These are phyloP conservation scores for Schlechtendalia chinensis DNA, from an alignment of 1,140 invertebrate species.

Conservation along the genomic window DNA sequence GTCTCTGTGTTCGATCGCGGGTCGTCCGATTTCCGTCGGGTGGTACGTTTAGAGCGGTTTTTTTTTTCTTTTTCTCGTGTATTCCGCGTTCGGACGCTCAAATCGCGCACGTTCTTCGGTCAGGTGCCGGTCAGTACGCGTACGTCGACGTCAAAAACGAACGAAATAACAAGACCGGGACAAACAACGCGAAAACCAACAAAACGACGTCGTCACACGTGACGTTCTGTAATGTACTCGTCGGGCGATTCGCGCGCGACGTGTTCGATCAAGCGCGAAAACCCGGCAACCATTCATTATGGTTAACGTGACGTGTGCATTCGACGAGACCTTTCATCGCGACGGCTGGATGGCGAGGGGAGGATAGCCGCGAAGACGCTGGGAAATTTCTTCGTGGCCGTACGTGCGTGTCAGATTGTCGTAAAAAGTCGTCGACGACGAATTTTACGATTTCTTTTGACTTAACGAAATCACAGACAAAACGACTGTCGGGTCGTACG, in stretches of 20 bases:
- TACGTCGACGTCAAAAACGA: too few species aligned
- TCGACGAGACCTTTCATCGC: constrained; percentile 10
- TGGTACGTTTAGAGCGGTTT: too few species aligned
- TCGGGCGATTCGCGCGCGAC: not conserved
- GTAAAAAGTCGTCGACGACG: not conserved
- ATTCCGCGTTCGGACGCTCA: too few species aligned
- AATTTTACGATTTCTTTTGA: not conserved
- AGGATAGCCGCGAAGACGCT: constrained; percentile 10
- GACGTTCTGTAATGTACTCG: not conserved
- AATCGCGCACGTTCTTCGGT: too few species aligned
- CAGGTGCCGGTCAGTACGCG: too few species aligned
- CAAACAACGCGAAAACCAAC: too few species aligned
- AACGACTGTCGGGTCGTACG: constrained; percentile 6
- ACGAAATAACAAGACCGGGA: too few species aligned
- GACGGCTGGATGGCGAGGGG: too few species aligned
- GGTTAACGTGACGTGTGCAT: constrained; percentile 4
- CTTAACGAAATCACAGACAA: not conserved
- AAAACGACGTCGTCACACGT: too few species aligned
- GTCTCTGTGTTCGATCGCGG: too few species aligned
- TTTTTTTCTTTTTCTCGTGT: too few species aligned
- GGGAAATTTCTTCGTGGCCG: constrained; percentile 1
- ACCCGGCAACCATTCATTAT: constrained; percentile 9
- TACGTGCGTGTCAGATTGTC: not conserved
- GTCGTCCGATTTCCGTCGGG: too few species aligned
- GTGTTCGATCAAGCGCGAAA: not conserved